These are phyloP conservation scores for Dryocosmus kuriphilus DNA, from an alignment of 2,888 invertebrate genomes.

Conservation along the genomic window DNA sequence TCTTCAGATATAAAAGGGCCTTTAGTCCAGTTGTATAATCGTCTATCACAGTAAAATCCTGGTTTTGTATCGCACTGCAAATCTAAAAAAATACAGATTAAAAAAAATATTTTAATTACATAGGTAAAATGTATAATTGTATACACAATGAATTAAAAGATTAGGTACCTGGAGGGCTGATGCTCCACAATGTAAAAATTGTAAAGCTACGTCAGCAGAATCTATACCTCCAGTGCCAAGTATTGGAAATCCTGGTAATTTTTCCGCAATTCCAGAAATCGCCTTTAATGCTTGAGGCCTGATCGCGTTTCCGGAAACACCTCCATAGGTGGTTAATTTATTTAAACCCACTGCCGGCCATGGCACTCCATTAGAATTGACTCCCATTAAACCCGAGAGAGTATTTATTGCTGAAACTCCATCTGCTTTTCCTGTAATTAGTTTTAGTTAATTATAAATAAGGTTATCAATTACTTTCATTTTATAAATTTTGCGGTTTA, in stretches of 20 bases:
- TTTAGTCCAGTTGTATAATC: conserved; percentile 95
- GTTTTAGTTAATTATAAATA: neutral
- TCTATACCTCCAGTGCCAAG: conserved; percentile 98
- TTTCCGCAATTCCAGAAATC: conserved; percentile 91
- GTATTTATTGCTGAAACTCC: conserved; percentile 99
- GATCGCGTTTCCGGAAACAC: conserved; percentile 95
- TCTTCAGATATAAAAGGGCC: conserved; percentile 89
- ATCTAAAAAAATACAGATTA: conserved; percentile 79
- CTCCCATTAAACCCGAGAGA: conserved; percentile 95
- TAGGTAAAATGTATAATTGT: neutral
- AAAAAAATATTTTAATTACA: neutral
- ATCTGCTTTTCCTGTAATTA: conserved; percentile 87
- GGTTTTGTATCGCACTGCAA: conserved; percentile 98
- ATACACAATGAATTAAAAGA: neutral
- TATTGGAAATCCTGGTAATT: conserved; percentile 93
- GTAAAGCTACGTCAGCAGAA: conserved; percentile 96
- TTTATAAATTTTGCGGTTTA: neutral
- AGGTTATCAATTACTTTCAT: neutral
- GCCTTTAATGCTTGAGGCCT: conserved; percentile 95
- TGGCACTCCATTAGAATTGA: conserved; percentile 88
- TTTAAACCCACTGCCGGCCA: conserved; percentile 95
- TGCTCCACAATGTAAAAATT: conserved; percentile 96
- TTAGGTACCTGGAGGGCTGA: conserved; percentile 89
- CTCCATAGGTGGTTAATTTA: conserved; percentile 94
- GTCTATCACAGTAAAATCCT: conserved; percentile 97